A percentile compares a stretch with the other conserved stretches of the same genome.
Evolutionary conservation across 2,797 vertebrate genomes (phyloP).

Genomic region (Petrocephalus sullivani): DNA sequence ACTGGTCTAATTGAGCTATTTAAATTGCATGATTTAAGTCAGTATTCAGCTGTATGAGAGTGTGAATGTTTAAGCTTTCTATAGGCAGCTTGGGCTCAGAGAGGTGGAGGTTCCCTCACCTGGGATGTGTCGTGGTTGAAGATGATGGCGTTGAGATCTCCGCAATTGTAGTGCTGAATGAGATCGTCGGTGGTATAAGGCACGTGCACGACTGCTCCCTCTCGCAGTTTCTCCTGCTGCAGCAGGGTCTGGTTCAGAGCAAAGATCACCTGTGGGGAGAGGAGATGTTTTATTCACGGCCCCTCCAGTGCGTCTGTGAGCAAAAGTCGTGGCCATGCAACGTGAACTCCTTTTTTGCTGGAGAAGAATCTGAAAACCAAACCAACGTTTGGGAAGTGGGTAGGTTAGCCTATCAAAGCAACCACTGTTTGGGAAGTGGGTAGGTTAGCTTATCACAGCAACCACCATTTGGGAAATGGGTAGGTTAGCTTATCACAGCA

Average conservation of each 20-base stretch:
- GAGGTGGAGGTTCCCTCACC: constrained; percentile 50
- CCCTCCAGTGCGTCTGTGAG: not conserved
- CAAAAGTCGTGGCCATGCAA: not conserved
- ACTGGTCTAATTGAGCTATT: not conserved
- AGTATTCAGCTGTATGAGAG: not conserved
- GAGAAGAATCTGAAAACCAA: not conserved
- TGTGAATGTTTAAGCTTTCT: not conserved
- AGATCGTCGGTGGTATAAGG: constrained; percentile 80
- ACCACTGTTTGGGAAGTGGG: not conserved
- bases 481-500: not conserved
- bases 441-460: not conserved
- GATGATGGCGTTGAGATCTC: constrained; percentile 82
- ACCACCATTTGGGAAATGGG: not conserved
- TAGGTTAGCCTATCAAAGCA: not conserved
- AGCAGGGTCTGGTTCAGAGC: constrained; percentile 84
- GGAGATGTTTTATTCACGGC: not conserved
- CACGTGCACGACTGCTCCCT: constrained; percentile 68
- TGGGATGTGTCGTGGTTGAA: constrained; percentile 81
- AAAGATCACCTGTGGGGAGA: constrained; percentile 71
- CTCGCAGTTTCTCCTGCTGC: constrained; percentile 77
- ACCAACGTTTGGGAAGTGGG: not conserved
- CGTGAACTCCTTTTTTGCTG: not conserved
- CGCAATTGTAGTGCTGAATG: constrained; percentile 84
- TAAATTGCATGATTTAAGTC: not conserved
- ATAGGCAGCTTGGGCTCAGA: not conserved